These are phyloP conservation scores for Limonius californicus DNA, from an alignment of 1,140 invertebrate species.

Conservation along the genomic window DNA sequence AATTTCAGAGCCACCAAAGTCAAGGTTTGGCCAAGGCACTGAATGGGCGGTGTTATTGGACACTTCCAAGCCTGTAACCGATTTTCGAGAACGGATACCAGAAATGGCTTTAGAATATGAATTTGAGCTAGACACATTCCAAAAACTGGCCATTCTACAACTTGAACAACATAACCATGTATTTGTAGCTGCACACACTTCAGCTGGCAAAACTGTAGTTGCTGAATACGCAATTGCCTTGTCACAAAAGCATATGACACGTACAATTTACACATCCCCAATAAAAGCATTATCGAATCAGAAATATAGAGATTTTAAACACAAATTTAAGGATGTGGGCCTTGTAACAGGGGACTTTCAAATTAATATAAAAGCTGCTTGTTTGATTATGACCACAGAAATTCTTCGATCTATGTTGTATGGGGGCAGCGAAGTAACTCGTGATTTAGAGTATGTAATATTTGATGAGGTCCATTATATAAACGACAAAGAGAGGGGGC, in stretches of 20 bases:
- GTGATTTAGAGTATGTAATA: conserved; percentile 97
- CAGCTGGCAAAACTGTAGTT: conserved; percentile 98
- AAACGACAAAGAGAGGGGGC: conserved; percentile 95
- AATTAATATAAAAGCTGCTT: conserved; percentile 88
- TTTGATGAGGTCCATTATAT: conserved; percentile 99
- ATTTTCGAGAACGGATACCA: conserved; percentile 81
- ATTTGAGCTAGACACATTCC: conserved; percentile 96
- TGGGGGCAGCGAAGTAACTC: conserved; percentile 88
- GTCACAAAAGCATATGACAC: conserved; percentile 88
- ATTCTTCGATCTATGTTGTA: conserved; percentile 97
- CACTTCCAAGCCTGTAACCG: conserved; percentile 69
- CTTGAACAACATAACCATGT: conserved; percentile 93
- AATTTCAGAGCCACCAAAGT: conserved; percentile 18
- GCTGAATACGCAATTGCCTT: conserved; percentile 98
- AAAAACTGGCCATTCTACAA: conserved; percentile 92
- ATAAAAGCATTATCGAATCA: conserved; percentile 99
- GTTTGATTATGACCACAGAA: conserved; percentile 99
- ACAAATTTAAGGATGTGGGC: conserved; percentile 88
- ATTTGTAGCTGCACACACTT: conserved; percentile 98
- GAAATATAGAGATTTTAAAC: conserved; percentile 96
- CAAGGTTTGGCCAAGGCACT: conserved; percentile 46
- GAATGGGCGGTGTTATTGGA: conserved; percentile 88
- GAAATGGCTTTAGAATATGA: conserved; percentile 82
- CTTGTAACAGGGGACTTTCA: conserved; percentile 96
- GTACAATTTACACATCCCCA: conserved; percentile 97